Conservation (phyloP, 2,797 vertebrate genomes). For the Acrossocheilus fasciatus region DNA sequence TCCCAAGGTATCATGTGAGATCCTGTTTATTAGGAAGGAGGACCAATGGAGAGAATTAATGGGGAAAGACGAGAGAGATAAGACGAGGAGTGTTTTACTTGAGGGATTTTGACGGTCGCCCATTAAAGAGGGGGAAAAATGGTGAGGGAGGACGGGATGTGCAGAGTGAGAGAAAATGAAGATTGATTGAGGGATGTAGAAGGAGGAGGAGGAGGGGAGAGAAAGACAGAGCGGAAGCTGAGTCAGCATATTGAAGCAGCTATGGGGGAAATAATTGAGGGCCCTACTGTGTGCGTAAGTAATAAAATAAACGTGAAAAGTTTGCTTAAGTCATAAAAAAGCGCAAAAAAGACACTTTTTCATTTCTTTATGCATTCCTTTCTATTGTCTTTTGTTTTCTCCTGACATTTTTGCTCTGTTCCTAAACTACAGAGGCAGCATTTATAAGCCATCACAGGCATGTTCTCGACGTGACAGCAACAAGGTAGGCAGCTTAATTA, state of each 20-base stretch:
- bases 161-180: conserved; percentile 69
- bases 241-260: conserved; percentile 67
- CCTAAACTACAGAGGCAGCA: background rate
- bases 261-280: conserved; percentile 66
- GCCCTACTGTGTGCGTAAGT: conserved; percentile 19
- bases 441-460: conserved; percentile 4
- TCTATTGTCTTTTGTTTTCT: conserved; percentile 21
- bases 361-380: conserved; percentile 11
- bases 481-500: conserved; percentile 14
- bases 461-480: background rate
- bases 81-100: conserved; percentile 51
- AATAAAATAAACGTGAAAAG: conserved; percentile 22
- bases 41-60: conserved; percentile 48
- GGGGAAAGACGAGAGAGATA: conserved; percentile 39
- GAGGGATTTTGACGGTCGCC: conserved; percentile 57
- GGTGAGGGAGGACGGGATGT: conserved; percentile 20
- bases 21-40: conserved; percentile 58
- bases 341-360: conserved; percentile 17
- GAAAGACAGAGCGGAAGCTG: conserved; percentile 59
- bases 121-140: conserved; percentile 60
- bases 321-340: conserved; percentile 39
- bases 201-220: conserved; percentile 38
- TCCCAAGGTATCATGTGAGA: conserved; percentile 34
- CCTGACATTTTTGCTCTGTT: conserved; percentile 11
- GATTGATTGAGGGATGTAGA: conserved; percentile 71